These are phyloP conservation scores for Pholis gunnellus DNA, from an alignment of 2,113 vertebrate species.

Conservation along the genomic window DNA sequence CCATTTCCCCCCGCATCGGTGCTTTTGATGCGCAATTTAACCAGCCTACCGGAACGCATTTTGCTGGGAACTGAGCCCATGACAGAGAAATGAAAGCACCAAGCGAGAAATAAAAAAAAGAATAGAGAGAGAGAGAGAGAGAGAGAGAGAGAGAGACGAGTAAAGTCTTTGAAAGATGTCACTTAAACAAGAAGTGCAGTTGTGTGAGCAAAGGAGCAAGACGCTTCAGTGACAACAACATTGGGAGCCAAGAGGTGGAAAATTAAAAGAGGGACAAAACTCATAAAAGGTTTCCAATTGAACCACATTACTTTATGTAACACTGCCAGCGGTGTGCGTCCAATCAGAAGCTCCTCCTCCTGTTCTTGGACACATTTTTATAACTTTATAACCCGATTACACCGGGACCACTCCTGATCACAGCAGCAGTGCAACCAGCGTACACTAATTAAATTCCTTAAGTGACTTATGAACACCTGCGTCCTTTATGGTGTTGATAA, in stretches of 20 bases:
- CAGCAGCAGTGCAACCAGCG: conserved; percentile 25
- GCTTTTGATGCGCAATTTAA: conserved; percentile 59
- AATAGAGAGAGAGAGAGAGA: too few species aligned
- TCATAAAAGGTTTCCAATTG: background rate
- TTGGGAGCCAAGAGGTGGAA: background rate
- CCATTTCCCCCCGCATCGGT: conserved; percentile 52
- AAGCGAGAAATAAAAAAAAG: background rate
- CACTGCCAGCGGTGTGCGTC: background rate
- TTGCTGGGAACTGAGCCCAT: conserved; percentile 34
- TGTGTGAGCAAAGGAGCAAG: background rate
- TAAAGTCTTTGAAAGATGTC: background rate
- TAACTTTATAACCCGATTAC: conserved; percentile 16
- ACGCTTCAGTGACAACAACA: background rate
- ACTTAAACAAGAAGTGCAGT: background rate
- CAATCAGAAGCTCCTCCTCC: conserved; percentile 10
- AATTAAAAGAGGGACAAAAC: background rate
- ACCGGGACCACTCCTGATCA: conserved; percentile 45
- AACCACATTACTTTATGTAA: background rate
- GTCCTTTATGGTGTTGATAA: conserved; percentile 51
- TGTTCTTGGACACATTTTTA: conserved; percentile 24
- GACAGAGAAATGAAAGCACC: conserved; percentile 34
- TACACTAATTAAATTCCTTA: conserved; percentile 48
- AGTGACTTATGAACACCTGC: conserved; percentile 41
- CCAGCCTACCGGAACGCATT: conserved; percentile 60
- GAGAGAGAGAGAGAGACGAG: background rate